These are phyloP conservation scores for Papilio protenor DNA, from an alignment of 2,888 invertebrate genomes.

Conservation along the genomic window DNA sequence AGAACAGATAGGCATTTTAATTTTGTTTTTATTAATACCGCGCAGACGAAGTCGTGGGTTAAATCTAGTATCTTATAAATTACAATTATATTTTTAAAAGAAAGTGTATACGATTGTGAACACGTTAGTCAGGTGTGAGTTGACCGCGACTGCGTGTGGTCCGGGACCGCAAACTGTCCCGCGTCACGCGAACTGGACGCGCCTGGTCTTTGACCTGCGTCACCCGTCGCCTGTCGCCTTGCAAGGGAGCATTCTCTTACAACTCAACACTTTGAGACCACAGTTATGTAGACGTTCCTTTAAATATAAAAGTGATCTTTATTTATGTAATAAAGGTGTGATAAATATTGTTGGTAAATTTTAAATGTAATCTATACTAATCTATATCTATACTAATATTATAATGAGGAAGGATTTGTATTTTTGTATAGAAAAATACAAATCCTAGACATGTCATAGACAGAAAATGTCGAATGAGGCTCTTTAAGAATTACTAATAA, in stretches of 20 bases:
- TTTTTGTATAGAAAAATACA: no score
- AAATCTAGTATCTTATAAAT: neutral
- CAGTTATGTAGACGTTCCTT: neutral
- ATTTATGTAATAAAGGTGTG: no score
- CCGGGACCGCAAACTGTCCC: conserved; percentile 49
- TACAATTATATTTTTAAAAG: neutral
- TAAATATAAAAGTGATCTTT: no score
- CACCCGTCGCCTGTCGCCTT: conserved; percentile 3
- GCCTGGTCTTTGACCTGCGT: conserved; percentile 49
- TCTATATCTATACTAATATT: no score
- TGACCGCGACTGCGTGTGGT: conserved; percentile 49
- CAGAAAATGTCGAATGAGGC: no score
- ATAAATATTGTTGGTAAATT: no score
- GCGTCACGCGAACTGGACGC: conserved; percentile 50
- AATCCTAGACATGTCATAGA: no score
- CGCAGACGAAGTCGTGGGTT: no score
- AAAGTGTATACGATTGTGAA: neutral
- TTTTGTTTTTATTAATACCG: no score
- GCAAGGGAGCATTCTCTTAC: conserved; percentile 2
- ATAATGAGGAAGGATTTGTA: no score
- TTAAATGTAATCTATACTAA: no score
- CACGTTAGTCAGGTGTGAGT: neutral
- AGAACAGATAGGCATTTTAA: no score
- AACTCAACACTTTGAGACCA: neutral
- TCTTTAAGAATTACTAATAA: neutral